A percentile compares a stretch with the other conserved stretches of the same genome.
Conservation (phyloP, 2,113 vertebrate genomes). For the Riparia riparia region DNA sequence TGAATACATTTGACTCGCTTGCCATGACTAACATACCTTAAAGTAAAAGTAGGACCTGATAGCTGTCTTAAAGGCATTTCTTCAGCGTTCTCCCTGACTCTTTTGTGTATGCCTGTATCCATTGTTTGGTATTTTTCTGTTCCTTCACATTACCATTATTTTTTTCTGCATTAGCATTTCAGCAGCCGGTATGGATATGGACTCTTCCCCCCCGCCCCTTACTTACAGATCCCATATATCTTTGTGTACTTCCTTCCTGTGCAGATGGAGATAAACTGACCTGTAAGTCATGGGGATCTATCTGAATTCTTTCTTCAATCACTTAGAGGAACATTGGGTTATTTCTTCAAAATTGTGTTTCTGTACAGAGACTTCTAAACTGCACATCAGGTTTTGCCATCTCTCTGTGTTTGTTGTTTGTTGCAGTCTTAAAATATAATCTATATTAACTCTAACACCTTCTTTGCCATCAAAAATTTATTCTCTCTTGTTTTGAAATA, state of each 20-base stretch:
- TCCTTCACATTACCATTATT: background rate
- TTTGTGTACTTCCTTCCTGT: background rate
- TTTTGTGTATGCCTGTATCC: background rate
- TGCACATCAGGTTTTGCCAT: background rate
- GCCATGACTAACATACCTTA: background rate
- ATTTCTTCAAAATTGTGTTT: constrained; percentile 25
- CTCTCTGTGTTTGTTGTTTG: background rate
- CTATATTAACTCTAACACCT: background rate
- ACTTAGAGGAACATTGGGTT: background rate
- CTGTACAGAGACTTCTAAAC: background rate
- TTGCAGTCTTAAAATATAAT: background rate
- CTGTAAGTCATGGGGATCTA: background rate
- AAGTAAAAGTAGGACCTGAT: background rate
- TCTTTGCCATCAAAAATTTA: background rate
- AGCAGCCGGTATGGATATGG: background rate
- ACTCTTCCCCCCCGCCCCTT: background rate
- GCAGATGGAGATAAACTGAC: background rate
- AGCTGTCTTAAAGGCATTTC: background rate
- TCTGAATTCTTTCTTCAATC: background rate
- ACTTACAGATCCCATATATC: background rate
- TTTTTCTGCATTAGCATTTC: background rate
- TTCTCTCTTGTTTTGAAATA: background rate
- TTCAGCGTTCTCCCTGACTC: background rate
- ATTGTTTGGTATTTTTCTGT: background rate
- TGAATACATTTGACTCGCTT: background rate